phyloP scores from a whole-genome alignment of 1,140 invertebrate species.

The Caenorhabditis inopinata region DNA sequence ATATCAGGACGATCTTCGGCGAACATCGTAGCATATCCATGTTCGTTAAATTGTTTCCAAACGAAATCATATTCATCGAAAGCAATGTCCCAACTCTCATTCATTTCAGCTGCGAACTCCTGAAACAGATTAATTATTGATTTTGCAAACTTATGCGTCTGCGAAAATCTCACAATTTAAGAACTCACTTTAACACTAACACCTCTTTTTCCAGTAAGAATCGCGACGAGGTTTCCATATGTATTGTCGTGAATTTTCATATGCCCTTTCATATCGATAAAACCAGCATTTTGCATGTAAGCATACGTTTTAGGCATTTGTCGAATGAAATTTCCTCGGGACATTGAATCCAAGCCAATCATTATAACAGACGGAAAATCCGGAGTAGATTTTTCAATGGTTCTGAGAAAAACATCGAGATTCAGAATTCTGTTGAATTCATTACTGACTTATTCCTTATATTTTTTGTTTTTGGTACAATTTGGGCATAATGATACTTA shows the following conservation, averaged over 20 bases:
- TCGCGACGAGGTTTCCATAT: conserved; percentile 38
- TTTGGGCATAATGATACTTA: conserved; percentile 38
- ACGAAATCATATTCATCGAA: conserved; percentile 77
- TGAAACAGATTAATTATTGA: conserved; percentile 53
- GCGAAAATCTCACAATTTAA: no score
- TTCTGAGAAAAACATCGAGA: background rate
- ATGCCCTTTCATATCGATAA: conserved; percentile 44
- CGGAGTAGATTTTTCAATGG: background rate
- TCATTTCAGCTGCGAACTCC: conserved; percentile 67
- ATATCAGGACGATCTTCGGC: conserved; percentile 64
- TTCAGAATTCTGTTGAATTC: background rate
- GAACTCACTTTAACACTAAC: background rate
- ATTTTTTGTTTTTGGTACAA: background rate
- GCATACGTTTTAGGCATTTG: conserved; percentile 44
- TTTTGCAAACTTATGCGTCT: no score
- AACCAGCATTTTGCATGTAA: conserved; percentile 38
- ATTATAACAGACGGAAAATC: conserved; percentile 39
- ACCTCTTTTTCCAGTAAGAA: conserved; percentile 46
- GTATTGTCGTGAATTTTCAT: conserved; percentile 50
- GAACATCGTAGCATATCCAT: conserved; percentile 55
- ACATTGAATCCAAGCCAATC: conserved; percentile 47
- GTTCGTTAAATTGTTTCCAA: conserved; percentile 74
- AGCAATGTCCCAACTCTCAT: conserved; percentile 54
- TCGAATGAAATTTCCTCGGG: conserved; percentile 43
- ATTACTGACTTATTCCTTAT: background rate